Conservation (phyloP, 2,113 vertebrate genomes). For the Macrotus californicus region DNA sequence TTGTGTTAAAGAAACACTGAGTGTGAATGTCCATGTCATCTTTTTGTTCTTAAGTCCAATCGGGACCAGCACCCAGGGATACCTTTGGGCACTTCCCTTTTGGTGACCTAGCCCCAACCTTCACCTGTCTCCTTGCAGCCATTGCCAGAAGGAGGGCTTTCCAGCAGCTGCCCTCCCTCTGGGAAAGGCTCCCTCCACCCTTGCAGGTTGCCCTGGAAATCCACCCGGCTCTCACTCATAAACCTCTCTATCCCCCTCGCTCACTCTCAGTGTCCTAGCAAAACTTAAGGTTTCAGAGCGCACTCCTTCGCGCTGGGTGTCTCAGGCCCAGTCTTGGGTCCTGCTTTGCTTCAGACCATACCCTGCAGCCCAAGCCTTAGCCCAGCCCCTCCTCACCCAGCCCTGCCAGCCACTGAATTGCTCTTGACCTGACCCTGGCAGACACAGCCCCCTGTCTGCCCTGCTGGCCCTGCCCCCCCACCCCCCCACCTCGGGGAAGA, state of each 20-base stretch:
- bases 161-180: background rate
- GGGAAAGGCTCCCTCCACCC: background rate
- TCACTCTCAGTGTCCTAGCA: background rate
- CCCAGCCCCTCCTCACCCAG: background rate
- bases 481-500: too few relatives aligned
- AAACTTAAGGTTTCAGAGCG: background rate
- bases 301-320: background rate
- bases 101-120: background rate
- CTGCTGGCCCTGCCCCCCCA: rapidly evolving
- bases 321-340: background rate
- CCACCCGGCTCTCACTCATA: background rate
- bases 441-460: background rate
- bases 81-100: background rate
- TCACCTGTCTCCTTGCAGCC: too few relatives aligned
- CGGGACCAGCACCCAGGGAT: background rate
- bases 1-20: background rate
- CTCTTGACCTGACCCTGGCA: background rate
- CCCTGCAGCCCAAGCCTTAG: background rate
- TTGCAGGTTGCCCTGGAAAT: background rate
- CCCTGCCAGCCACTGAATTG: rapidly evolving
- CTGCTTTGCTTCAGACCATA: background rate
- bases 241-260: background rate
- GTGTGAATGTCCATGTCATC: background rate
- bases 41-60: background rate
- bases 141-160: background rate